Percentiles rank a stretch among this genome's conserved stretches.
These are phyloP conservation scores for Sterna hirundo DNA, from an alignment of 2,113 vertebrate species.

Conservation along the genomic window DNA sequence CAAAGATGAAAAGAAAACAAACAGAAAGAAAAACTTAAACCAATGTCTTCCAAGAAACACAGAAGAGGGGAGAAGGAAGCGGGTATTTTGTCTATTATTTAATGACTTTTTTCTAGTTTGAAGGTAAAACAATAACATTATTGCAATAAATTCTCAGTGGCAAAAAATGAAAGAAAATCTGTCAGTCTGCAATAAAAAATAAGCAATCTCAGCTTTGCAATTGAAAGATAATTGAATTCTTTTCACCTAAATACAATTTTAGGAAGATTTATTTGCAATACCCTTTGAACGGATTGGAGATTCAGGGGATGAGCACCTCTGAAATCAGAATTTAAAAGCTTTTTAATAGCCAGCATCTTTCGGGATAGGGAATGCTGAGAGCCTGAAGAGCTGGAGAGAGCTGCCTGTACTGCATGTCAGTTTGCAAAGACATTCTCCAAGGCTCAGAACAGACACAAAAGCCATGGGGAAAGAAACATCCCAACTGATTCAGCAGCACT, in stretches of 20 bases:
- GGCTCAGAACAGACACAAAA: not conserved
- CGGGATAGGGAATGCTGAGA: not conserved
- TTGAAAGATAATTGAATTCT: not conserved
- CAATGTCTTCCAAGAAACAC: not conserved
- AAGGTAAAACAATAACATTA: not conserved
- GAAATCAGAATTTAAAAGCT: not conserved
- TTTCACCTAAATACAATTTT: not conserved
- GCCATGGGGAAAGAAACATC: rapidly evolving
- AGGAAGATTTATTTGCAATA: not conserved
- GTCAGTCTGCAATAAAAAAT: not conserved
- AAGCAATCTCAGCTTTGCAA: not conserved
- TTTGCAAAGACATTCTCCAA: not conserved
- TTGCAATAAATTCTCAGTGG: not conserved
- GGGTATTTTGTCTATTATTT: not conserved
- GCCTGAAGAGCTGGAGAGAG: not conserved
- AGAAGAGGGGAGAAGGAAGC: not conserved
- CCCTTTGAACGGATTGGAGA: not conserved
- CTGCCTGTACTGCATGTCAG: not conserved
- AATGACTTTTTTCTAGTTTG: not conserved
- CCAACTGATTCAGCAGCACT: not conserved
- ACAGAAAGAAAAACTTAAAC: not conserved
- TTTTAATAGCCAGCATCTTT: not conserved
- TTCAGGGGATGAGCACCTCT: not conserved
- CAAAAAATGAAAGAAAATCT: not conserved
- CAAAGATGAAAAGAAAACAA: not conserved